Evolutionary conservation across 1,140 invertebrate species (phyloP).

Genomic region (Magallana gigas): DNA sequence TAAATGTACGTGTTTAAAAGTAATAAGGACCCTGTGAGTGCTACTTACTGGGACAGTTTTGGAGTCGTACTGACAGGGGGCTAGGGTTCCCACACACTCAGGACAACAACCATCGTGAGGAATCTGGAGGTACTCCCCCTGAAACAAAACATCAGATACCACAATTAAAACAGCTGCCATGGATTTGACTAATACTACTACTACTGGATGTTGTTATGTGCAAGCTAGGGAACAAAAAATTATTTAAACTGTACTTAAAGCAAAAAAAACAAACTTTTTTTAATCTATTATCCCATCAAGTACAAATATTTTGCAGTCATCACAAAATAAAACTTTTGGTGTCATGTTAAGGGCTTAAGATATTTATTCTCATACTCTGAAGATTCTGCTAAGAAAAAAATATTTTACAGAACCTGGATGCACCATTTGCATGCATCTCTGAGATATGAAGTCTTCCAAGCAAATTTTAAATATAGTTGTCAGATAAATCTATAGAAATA

Average conservation of each 20-base stretch:
- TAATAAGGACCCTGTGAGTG: neutral
- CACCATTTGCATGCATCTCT: too few relatives aligned
- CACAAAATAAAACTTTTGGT: neutral
- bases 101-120: slow-evolving; percentile 65
- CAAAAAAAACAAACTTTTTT: too few relatives aligned
- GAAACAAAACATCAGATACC: slow-evolving; percentile 16
- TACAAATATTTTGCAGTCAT: neutral
- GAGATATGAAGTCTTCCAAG: too few relatives aligned
- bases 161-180: too few relatives aligned
- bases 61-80: slow-evolving; percentile 62
- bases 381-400: too few relatives aligned
- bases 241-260: too few relatives aligned
- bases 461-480: too few relatives aligned
- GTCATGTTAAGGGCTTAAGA: neutral
- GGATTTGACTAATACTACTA: too few relatives aligned
- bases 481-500: too few relatives aligned
- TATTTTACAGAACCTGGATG: neutral
- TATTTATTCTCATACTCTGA: neutral
- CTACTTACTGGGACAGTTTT: slow-evolving; percentile 64
- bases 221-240: too few relatives aligned
- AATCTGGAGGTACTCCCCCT: slow-evolving; percentile 68
- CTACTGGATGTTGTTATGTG: too few relatives aligned
- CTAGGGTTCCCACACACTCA: slow-evolving; percentile 56
- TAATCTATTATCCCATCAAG: neutral
- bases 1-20: too few relatives aligned